Percentiles rank a stretch among this genome's conserved stretches.
Evolutionary conservation across 2,113 vertebrate genomes (phyloP).

Genomic region (Nibea coibor): DNA sequence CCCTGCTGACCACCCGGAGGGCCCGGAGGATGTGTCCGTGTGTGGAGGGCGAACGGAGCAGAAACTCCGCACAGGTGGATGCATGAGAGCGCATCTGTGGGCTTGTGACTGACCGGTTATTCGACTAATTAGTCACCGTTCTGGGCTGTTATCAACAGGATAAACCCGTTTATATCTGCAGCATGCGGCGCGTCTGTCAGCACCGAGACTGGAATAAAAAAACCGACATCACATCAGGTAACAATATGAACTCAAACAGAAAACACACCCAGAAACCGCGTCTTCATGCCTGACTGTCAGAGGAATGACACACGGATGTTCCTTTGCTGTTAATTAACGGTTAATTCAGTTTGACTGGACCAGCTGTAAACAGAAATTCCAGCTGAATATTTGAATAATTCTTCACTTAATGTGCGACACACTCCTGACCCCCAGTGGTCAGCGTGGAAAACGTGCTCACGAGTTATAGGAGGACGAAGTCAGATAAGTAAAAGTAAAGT

Average conservation of each 20-base stretch:
- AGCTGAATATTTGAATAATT: fast-evolving
- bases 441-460: neutral
- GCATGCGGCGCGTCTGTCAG: neutral
- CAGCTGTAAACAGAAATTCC: neutral
- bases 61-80: neutral
- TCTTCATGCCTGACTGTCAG: neutral
- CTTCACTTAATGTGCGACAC: neutral
- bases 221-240: neutral
- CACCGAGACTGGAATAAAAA: neutral
- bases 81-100: neutral
- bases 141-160: neutral
- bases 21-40: neutral
- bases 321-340: neutral
- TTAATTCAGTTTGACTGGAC: neutral
- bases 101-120: neutral
- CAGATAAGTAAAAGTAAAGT: neutral
- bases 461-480: neutral
- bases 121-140: neutral
- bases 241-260: neutral
- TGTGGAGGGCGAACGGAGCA: neutral
- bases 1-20: constrained; percentile 30
- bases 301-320: fast-evolving
- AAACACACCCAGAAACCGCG: neutral
- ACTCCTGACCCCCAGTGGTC: constrained; percentile 43
- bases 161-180: neutral